Conservation (phyloP, 2,888 invertebrate genomes). For the Brachyptera putata region DNA sequence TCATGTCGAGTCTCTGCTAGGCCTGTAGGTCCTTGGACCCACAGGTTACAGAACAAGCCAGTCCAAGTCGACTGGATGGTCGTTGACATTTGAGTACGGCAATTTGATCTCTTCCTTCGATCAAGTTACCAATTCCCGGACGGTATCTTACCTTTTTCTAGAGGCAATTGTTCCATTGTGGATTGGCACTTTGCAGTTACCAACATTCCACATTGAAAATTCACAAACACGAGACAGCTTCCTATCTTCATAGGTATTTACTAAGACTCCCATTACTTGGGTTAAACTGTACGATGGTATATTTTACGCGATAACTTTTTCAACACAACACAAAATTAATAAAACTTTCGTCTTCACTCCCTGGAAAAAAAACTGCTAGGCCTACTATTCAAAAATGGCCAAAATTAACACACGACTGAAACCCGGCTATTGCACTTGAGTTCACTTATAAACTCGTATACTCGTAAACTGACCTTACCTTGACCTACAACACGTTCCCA, state of each 20-base stretch:
- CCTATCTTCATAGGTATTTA: conserved; percentile 30
- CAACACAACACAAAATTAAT: conserved; percentile 34
- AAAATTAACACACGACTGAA: conserved; percentile 31
- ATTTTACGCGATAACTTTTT: conserved; percentile 32
- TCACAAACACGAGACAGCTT: conserved; percentile 33
- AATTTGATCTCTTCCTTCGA: conserved; percentile 24
- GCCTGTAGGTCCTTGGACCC: too few species aligned
- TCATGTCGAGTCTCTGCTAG: too few species aligned
- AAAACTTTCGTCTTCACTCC: conserved; percentile 34
- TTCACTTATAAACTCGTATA: conserved; percentile 31
- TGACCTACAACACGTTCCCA: conserved; percentile 32
- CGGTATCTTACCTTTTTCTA: conserved; percentile 33
- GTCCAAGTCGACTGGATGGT: too few species aligned
- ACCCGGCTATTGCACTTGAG: conserved; percentile 31
- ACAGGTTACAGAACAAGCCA: too few species aligned
- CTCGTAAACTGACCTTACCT: conserved; percentile 34
- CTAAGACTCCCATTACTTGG: conserved; percentile 30
- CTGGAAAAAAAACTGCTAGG: conserved; percentile 31
- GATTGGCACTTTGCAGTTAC: conserved; percentile 31
- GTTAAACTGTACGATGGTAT: conserved; percentile 21
- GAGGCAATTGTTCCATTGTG: conserved; percentile 32
- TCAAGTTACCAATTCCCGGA: conserved; percentile 22
- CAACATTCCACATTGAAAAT: conserved; percentile 33
- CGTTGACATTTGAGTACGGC: too few species aligned
- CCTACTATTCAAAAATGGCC: conserved; percentile 30